These are phyloP conservation scores for Pseudomyrmex dendroicus DNA, from an alignment of 1,140 invertebrate genomes.

Conservation along the genomic window DNA sequence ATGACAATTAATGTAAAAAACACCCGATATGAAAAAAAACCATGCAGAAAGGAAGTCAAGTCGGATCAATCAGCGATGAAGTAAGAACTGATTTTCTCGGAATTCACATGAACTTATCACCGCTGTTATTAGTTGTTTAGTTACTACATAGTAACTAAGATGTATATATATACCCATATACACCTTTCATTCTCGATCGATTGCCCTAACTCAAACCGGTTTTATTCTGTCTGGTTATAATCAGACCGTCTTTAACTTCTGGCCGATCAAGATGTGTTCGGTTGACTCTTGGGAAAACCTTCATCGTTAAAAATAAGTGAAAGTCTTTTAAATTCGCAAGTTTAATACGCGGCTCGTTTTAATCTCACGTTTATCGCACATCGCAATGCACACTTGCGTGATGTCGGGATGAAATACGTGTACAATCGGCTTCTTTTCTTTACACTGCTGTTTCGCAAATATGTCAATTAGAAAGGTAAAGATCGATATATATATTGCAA, in stretches of 20 bases:
- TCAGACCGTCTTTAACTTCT: constrained; percentile 1
- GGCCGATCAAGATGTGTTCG: not conserved
- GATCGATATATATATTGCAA: not conserved
- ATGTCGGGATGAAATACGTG: not conserved
- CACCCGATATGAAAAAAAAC: not conserved
- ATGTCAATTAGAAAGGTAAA: not conserved
- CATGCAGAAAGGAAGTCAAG: constrained; percentile 2
- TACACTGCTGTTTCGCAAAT: not conserved
- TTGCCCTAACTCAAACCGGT: not conserved
- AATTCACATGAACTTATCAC: constrained; percentile 42
- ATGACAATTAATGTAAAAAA: not conserved
- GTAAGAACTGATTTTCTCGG: constrained; percentile 57
- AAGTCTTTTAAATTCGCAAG: not conserved
- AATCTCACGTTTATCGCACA: not conserved
- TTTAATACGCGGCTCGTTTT: not conserved
- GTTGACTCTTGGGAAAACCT: not conserved
- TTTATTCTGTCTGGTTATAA: not conserved
- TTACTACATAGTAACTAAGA: not conserved
- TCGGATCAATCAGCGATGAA: not conserved
- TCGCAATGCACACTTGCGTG: not conserved
- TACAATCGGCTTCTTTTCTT: not conserved
- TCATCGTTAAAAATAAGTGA: not conserved
- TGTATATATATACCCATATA: not conserved
- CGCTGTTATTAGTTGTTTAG: not conserved
- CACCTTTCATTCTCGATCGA: constrained; percentile 43